These are phyloP conservation scores for Hydractinia echinata DNA, from an alignment of 30 jellyfish, hydroid and myxozoan species.

Conservation along the genomic window DNA sequence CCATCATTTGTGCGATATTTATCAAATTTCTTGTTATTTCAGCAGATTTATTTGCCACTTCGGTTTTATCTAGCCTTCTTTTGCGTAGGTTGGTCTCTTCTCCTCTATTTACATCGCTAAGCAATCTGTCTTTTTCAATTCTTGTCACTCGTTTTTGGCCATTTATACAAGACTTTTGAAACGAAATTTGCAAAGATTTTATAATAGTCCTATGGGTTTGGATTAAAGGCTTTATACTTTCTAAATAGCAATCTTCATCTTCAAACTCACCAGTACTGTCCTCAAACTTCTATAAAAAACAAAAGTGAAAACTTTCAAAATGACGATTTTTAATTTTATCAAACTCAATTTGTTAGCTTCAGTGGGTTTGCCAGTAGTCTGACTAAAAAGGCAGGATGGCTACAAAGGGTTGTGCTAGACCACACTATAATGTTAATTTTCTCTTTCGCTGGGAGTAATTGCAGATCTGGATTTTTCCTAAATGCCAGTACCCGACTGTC, in stretches of 20 bases:
- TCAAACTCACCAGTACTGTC: conserved; percentile 16
- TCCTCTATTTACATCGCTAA: neutral
- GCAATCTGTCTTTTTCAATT: conserved; percentile 32
- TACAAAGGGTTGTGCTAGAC: too few relatives aligned
- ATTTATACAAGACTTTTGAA: conserved; percentile 37
- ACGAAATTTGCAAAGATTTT: conserved; percentile 8
- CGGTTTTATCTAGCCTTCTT: conserved; percentile 42
- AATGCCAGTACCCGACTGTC: too few relatives aligned
- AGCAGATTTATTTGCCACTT: conserved; percentile 41
- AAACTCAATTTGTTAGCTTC: too few relatives aligned
- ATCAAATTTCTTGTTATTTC: conserved; percentile 61
- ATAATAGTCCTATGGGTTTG: neutral
- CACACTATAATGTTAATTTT: too few relatives aligned
- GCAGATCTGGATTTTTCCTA: too few relatives aligned
- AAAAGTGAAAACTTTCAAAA: neutral
- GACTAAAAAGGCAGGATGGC: too few relatives aligned
- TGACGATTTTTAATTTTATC: too few relatives aligned
- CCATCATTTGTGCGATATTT: conserved; percentile 80
- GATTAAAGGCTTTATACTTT: neutral
- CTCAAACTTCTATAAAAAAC: conserved; percentile 4
- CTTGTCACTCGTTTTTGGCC: conserved; percentile 53
- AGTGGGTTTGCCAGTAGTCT: too few relatives aligned
- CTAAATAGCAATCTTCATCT: neutral
- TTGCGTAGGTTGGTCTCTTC: conserved; percentile 31
- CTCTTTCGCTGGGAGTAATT: too few relatives aligned